These are phyloP conservation scores for Lagenorhynchus albirostris DNA, from an alignment of 2,113 vertebrate species.

Conservation along the genomic window DNA sequence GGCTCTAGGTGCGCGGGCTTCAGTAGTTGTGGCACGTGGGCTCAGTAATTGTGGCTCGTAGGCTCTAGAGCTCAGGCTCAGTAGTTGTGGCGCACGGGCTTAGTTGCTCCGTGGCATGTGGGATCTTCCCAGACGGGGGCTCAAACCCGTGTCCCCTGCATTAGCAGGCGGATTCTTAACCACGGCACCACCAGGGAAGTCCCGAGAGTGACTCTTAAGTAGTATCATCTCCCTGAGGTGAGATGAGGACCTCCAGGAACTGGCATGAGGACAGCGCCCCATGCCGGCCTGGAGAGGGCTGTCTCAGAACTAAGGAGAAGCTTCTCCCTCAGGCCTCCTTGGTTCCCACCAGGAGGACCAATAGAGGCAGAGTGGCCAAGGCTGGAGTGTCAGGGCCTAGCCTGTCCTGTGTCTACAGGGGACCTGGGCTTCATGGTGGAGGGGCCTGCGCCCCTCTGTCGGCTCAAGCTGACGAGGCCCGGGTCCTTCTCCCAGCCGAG, in stretches of 20 bases:
- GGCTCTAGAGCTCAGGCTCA: too few relatives aligned
- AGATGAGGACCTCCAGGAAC: neutral
- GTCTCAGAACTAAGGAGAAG: neutral
- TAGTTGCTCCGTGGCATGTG: too few relatives aligned
- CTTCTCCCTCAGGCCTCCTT: neutral
- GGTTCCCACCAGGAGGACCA: neutral
- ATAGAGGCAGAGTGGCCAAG: fast-evolving
- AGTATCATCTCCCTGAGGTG: neutral
- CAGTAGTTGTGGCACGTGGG: too few relatives aligned
- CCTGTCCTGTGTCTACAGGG: neutral
- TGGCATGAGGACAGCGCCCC: too few relatives aligned
- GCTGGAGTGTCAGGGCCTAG: neutral
- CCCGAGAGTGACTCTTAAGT: too few relatives aligned
- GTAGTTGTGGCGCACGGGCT: too few relatives aligned
- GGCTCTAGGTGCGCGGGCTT: too few relatives aligned
- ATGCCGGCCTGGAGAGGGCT: neutral
- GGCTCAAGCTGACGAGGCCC: neutral
- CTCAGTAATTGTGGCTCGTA: too few relatives aligned
- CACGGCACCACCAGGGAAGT: too few relatives aligned
- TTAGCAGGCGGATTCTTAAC: too few relatives aligned
- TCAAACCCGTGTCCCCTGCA: too few relatives aligned
- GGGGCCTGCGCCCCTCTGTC: fast-evolving
- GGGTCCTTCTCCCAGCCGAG: neutral
- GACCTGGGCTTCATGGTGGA: neutral
- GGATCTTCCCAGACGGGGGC: too few relatives aligned